phyloP scores from a whole-genome alignment of 2,113 vertebrate species.

The Scatophagus argus region DNA sequence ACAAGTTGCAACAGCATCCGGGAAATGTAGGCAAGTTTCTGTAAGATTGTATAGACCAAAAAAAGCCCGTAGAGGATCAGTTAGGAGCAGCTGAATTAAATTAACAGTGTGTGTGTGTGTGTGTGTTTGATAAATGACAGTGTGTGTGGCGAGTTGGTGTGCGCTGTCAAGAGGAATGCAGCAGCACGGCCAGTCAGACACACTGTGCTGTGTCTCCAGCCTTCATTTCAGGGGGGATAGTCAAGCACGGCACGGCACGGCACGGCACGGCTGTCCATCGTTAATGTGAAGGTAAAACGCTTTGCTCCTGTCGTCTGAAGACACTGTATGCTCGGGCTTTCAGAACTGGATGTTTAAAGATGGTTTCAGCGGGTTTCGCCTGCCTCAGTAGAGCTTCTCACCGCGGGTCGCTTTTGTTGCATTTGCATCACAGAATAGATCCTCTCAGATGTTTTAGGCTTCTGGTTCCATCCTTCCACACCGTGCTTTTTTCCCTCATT shows the following conservation, averaged over 20 bases:
- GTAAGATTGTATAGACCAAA: no score
- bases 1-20: constrained; percentile 43
- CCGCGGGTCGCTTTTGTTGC: background rate
- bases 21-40: constrained; percentile 53
- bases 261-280: background rate
- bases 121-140: background rate
- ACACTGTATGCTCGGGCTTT: background rate
- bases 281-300: constrained; percentile 13
- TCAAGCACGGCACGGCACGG: constrained; percentile 9
- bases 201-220: constrained; percentile 5
- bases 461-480: constrained; percentile 15
- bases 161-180: constrained; percentile 45
- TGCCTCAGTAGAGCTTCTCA: background rate
- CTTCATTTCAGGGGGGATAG: background rate
- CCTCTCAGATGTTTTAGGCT: no score
- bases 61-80: background rate
- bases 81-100: background rate
- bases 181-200: constrained; percentile 37
- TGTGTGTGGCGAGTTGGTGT: background rate
- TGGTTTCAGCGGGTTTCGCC: background rate
- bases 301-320: background rate
- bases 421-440: background rate
- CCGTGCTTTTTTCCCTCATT: background rate
- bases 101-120: background rate
- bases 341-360: background rate